Conservation (phyloP, 2,888 invertebrate genomes). For the Mesochorus sp. region DNA sequence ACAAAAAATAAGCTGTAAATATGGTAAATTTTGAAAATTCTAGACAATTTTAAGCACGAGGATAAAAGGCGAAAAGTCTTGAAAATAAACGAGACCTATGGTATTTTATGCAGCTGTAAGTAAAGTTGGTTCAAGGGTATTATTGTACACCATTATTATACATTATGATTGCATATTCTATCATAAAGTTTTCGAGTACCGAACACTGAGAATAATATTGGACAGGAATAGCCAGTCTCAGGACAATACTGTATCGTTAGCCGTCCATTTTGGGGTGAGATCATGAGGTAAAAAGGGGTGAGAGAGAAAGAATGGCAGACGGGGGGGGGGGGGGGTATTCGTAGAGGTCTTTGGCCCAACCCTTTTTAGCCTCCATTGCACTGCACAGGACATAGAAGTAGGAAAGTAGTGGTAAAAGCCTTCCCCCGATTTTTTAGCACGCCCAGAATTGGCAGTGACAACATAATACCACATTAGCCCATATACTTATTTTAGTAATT, state of each 20-base stretch:
- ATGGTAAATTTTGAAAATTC: too few relatives aligned
- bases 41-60: too few relatives aligned
- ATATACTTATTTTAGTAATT: too few relatives aligned
- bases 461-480: too few relatives aligned
- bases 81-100: too few relatives aligned
- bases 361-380: slow-evolving; percentile 38
- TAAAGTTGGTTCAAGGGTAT: too few relatives aligned
- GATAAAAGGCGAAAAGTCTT: too few relatives aligned
- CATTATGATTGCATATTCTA: too few relatives aligned
- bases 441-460: slow-evolving; percentile 49
- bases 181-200: too few relatives aligned
- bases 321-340: slow-evolving; percentile 8
- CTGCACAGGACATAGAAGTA: slow-evolving; percentile 27
- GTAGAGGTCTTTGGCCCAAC: slow-evolving; percentile 48
- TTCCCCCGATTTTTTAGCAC: slow-evolving; percentile 32
- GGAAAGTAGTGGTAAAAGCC: slow-evolving; percentile 31
- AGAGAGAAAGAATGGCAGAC: slow-evolving; percentile 6
- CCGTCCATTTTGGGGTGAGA: slow-evolving; percentile 49
- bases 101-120: too few relatives aligned
- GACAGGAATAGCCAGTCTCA: slow-evolving; percentile 34
- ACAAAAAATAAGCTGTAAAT: too few relatives aligned
- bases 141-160: too few relatives aligned
- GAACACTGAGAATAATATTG: neutral
- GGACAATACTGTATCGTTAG: slow-evolving; percentile 34
- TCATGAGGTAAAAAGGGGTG: slow-evolving; percentile 15